Evolutionary conservation across 2,797 vertebrate species (phyloP).

Genomic region (Spinibarbus caldwelli): DNA sequence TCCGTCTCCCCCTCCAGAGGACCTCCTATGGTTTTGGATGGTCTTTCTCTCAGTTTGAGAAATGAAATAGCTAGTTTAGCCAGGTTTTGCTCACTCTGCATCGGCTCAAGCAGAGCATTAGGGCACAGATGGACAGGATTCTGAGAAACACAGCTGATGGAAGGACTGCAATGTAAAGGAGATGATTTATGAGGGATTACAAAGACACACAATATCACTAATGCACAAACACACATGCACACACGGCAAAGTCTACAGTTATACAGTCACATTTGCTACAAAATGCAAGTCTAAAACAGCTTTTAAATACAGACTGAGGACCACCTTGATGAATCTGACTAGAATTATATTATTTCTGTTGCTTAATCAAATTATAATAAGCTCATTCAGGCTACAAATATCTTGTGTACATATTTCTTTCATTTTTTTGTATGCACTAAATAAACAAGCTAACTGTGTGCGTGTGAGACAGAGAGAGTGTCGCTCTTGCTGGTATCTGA

Average conservation of each 20-base stretch:
- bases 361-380: neutral
- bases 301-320: neutral
- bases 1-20: conserved; percentile 13
- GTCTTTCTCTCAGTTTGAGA: neutral
- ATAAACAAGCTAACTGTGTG: neutral
- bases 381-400: no score
- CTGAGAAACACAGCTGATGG: neutral
- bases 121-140: conserved; percentile 33
- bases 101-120: neutral
- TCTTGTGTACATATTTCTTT: neutral
- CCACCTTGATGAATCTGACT: neutral
- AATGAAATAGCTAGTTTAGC: conserved; percentile 29
- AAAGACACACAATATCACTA: neutral
- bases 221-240: neutral
- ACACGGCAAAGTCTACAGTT: neutral
- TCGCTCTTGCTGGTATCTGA: conserved; percentile 47
- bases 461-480: no score
- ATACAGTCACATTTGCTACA: neutral
- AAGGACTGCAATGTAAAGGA: neutral
- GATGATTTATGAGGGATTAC: conserved; percentile 15
- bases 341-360: neutral
- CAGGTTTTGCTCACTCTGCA: neutral
- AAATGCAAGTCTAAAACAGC: no score
- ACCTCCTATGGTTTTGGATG: neutral
- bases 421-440: neutral